These are phyloP conservation scores for Rachycentron canadum DNA, from an alignment of 2,797 vertebrate genomes.

Conservation along the genomic window DNA sequence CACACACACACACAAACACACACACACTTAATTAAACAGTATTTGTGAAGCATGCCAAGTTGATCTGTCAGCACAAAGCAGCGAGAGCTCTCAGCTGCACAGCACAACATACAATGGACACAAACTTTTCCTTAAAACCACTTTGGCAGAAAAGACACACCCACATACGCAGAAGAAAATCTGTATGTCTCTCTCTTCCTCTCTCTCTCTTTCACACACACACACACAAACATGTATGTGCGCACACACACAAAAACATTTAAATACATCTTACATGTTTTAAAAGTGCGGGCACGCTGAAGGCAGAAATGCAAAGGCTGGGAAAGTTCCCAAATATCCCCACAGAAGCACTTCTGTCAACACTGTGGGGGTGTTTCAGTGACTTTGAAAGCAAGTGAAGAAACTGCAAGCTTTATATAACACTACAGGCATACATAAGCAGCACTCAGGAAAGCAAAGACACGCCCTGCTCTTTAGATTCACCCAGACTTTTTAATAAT, in stretches of 20 bases:
- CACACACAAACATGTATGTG: neutral
- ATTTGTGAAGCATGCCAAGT: conserved; percentile 62
- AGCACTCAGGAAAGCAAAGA: neutral
- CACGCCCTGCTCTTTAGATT: conserved; percentile 4
- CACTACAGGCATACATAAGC: conserved; percentile 22
- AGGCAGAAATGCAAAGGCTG: conserved; percentile 41
- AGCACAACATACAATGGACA: conserved; percentile 26
- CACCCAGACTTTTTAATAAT: neutral
- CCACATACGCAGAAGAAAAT: too few species aligned
- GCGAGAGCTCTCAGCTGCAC: conserved; percentile 46
- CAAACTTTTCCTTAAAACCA: conserved; percentile 51
- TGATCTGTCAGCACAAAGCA: conserved; percentile 65
- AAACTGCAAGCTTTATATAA: conserved; percentile 29
- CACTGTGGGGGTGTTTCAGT: conserved; percentile 37
- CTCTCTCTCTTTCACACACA: neutral
- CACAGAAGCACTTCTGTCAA: conserved; percentile 51
- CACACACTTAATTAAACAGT: conserved; percentile 74
- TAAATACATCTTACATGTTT: conserved; percentile 43
- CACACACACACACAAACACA: conserved; percentile 18
- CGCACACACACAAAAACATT: conserved; percentile 7
- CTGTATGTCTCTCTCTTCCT: neutral
- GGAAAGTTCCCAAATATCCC: conserved; percentile 48
- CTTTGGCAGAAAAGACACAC: conserved; percentile 48
- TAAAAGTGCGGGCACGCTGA: conserved; percentile 28
- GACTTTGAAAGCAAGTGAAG: conserved; percentile 36